Evolutionary conservation across 2,888 invertebrate species (phyloP), one percentile per base, ranked within the genome.

Genomic region (Synanthedon vespiformis): DNA sequence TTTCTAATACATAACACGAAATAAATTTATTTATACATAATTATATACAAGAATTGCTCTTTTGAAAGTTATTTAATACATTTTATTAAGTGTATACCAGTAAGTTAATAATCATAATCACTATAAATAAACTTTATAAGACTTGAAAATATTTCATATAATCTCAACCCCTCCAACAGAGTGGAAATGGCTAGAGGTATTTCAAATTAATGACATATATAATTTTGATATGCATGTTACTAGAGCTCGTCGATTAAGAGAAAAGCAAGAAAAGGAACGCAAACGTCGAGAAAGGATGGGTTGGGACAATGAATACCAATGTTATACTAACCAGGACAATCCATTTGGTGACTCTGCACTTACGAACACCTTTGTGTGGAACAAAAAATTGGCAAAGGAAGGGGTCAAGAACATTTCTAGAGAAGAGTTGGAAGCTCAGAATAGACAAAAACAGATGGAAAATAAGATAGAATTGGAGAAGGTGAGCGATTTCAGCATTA

Each of bases 281-380:
- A 92, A 92, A 56, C 85, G 96, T 0, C 94, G 97, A 53, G 95
- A 96, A 74, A 89, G 95, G 59, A 97, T 98, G 97, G 98, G 98
- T 5, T 98, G 97, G 98, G 98, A 98, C 76, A 95, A 94, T 59
- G 98, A 98, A 76, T 97, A 97, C 73, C 91, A 97, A 56, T 96
- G 97, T 69, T 99, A 99, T 71, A 98, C 99, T 0, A 98, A 99
- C 77, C 94, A 95, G 52, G 98, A 99, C 78, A 99, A 99, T 84
- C 99, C 99, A 0, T 99, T 99, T 77, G 99, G 99, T 0, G 99
- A 99, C 88, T 95, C 95, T 0, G 96, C 97, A 65, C 89, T 99
- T 44, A 90, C 98, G 4, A 94, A 98, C 40, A 95, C 97, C 0
- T 99, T 99, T 80, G 95, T 98, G 0, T 99, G 99, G 99, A 89